Conservation (phyloP, 2,888 invertebrate species). For the Melanostoma scalare region DNA sequence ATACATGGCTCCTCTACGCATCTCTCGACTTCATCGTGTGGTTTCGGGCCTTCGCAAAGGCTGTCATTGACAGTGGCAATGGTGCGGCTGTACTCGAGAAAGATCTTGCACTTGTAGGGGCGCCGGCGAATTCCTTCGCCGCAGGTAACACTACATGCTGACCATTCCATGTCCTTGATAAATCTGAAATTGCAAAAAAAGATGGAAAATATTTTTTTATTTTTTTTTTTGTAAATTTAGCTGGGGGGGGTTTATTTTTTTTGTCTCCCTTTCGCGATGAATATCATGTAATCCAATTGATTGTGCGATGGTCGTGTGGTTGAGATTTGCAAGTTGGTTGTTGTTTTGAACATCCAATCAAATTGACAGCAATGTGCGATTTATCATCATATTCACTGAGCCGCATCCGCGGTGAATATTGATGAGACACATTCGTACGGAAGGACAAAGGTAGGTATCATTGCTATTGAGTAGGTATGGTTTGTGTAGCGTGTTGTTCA, state of each 20-base stretch:
- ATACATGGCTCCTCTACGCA: slow-evolving; percentile 91
- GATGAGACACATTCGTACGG: slow-evolving; percentile 25
- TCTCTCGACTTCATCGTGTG: slow-evolving; percentile 90
- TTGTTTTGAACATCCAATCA: slow-evolving; percentile 49
- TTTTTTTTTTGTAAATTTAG: slow-evolving; percentile 18
- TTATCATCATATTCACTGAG: slow-evolving; percentile 63
- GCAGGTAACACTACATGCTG: slow-evolving; percentile 94
- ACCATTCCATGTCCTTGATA: slow-evolving; percentile 94
- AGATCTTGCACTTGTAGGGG: slow-evolving; percentile 96
- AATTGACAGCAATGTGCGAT: slow-evolving; percentile 53
- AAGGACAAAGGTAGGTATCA: slow-evolving; percentile 1
- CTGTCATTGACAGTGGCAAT: slow-evolving; percentile 93
- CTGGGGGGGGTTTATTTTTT: slow-evolving; percentile 4
- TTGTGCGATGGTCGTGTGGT: slow-evolving; percentile 3
- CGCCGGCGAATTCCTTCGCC: slow-evolving; percentile 94
- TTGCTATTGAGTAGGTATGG: neutral
- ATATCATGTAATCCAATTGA: slow-evolving; percentile 61
- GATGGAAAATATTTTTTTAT: neutral
- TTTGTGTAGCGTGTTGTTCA: too few relatives aligned
- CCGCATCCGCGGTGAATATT: slow-evolving; percentile 36
- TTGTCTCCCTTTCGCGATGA: slow-evolving; percentile 1
- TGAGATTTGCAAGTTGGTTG: slow-evolving; percentile 25
- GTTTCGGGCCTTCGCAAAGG: slow-evolving; percentile 93
- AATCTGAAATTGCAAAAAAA: slow-evolving; percentile 85
- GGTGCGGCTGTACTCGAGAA: slow-evolving; percentile 94